Evolutionary conservation across 2,113 vertebrate genomes (phyloP).

Genomic region (Chloroceryle aenea): DNA sequence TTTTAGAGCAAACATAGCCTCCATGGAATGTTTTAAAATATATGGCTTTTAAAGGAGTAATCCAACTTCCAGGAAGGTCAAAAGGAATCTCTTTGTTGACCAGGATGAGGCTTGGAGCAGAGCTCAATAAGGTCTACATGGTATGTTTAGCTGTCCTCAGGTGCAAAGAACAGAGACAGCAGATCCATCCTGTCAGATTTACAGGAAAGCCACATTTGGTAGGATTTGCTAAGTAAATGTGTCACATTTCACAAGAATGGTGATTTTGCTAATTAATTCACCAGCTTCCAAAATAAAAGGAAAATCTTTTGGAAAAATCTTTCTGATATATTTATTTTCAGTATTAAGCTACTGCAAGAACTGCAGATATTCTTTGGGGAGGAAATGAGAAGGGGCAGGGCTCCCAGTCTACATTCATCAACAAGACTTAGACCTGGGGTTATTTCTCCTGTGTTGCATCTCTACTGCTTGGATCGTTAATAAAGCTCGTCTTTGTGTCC

Average conservation of each 20-base stretch:
- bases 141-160: neutral
- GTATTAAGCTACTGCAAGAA: neutral
- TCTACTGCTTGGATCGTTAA: neutral
- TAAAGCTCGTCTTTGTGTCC: neutral
- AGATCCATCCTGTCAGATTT: neutral
- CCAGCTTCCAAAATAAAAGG: neutral
- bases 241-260: neutral
- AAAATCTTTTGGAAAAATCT: neutral
- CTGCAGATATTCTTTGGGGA: neutral
- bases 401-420: neutral
- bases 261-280: neutral
- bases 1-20: slow-evolving; percentile 44
- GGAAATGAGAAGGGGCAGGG: too few species aligned
- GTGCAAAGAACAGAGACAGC: neutral
- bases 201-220: neutral
- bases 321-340: neutral
- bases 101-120: neutral
- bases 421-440: neutral
- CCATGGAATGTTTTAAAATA: slow-evolving; percentile 49
- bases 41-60: neutral
- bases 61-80: slow-evolving; percentile 34
- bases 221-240: neutral
- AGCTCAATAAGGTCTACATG: neutral
- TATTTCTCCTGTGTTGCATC: neutral
- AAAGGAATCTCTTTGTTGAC: slow-evolving; percentile 18